Percentiles rank a stretch among this genome's conserved stretches.
Evolutionary conservation across 2,113 vertebrate species (phyloP).

Genomic region (Tauraco erythrolophus): DNA sequence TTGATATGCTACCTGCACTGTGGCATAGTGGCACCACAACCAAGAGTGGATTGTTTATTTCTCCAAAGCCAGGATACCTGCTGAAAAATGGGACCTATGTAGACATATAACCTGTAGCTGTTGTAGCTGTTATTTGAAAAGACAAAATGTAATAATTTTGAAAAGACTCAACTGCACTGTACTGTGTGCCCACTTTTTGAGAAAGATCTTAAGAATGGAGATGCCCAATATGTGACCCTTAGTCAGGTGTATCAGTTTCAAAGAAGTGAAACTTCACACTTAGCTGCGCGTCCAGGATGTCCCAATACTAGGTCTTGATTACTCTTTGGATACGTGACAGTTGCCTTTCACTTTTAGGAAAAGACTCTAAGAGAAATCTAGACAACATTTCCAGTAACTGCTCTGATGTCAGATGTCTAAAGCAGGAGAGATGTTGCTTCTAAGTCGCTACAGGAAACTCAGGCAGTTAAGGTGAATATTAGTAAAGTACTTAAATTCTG

Average conservation of each 20-base stretch:
- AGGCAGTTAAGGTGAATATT: not conserved
- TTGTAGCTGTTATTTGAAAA: not conserved
- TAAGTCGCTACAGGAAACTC: not conserved
- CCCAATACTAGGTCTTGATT: not conserved
- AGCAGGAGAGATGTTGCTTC: not conserved
- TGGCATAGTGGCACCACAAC: not conserved
- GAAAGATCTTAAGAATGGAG: not conserved
- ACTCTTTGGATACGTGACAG: not conserved
- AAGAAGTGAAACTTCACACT: not conserved
- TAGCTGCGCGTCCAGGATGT: not conserved
- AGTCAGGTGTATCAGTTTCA: not conserved
- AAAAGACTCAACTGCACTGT: not conserved
- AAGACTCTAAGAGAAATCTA: not conserved
- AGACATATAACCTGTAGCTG: not conserved
- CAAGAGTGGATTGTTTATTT: not conserved
- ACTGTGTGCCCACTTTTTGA: not conserved
- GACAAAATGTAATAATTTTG: not conserved
- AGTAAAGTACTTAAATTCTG: not conserved
- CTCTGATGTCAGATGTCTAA: not conserved
- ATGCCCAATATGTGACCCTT: not conserved
- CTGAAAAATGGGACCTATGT: not conserved
- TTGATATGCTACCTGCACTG: not conserved
- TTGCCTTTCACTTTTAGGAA: not conserved
- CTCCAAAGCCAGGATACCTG: not conserved
- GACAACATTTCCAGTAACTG: not conserved